Percentiles rank a stretch among this genome's conserved stretches.
phyloP scores from a whole-genome alignment of 2,113 vertebrate species.

The Hypocryptadius cinnamomeus region DNA sequence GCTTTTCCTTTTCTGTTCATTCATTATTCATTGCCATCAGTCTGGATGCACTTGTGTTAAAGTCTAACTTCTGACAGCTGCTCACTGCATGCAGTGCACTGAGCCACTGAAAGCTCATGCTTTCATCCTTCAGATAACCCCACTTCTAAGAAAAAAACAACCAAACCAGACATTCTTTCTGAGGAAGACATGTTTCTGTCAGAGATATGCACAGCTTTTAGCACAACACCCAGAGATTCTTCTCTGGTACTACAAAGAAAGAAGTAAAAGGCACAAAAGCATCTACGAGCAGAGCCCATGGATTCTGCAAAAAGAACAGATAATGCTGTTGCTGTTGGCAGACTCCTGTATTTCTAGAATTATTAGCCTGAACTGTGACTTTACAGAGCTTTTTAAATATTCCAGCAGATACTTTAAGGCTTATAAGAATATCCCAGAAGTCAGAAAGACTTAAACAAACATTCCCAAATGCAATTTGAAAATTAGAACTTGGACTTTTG shows the following conservation, averaged over 20 bases:
- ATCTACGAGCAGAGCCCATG: not conserved
- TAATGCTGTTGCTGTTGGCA: not conserved
- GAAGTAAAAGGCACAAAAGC: not conserved
- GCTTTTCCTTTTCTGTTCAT: not conserved
- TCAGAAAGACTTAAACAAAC: not conserved
- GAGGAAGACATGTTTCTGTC: not conserved
- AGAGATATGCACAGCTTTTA: not conserved
- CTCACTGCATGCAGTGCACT: not conserved
- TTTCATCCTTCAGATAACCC: not conserved
- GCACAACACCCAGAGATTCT: not conserved
- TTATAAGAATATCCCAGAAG: not conserved
- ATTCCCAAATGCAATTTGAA: not conserved
- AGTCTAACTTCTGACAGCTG: conserved; percentile 1
- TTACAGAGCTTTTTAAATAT: not conserved
- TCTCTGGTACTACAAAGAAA: not conserved
- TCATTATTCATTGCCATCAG: not conserved
- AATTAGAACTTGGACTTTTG: not conserved
- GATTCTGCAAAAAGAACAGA: not conserved
- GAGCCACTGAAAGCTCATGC: not conserved
- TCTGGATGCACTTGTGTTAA: not conserved
- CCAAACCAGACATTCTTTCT: not conserved
- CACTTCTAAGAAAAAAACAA: not conserved
- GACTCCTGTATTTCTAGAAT: not conserved
- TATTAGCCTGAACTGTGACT: not conserved
- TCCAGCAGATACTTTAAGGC: not conserved